Base-by-base conservation (phyloP, 2,797 vertebrate species). In the Silurus aristotelis region DNA sequence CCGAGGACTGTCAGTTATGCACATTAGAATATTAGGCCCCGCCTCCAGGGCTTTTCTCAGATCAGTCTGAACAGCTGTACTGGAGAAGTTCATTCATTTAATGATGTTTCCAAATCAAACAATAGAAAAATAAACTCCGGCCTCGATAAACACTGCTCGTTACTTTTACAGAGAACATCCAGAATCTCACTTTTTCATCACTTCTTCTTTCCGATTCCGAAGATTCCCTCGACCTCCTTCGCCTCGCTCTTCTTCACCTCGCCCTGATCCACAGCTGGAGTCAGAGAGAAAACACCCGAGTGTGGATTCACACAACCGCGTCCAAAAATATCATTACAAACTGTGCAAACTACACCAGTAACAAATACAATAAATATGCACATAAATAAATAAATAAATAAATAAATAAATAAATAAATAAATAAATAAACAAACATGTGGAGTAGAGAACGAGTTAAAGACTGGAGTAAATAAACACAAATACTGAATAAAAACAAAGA, bases 141-240 rank as follows among this genome's bases (percentile, higher is more conserved):
- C 13, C 17, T 9, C 38, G 67, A 2, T 72, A 12, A 72, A 6
- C 17, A 71, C 1, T 22, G 2, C 38, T 14, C 15, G 12, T 14
- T 48, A 48, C 5, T 72, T 14, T 52, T 73, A 52, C 13, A 73
- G 5, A 38, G 38, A 17, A 7, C 27, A 31, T 19, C 27, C n/a
- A 12, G 15, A 1, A n/a, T 38, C 80, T 79, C 56, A 84, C 85
- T 73, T 87, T 86, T 71, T 79, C 82, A 38, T 84, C 77, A n/a
- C 10, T 13, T 56, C 38, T 86, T 87, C 46, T 83, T 85, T 48
- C 85, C 88, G 52, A 82, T 55, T 14, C 87, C 87, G 46, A 87
- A 87, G 22, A 88, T 73, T 4, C 87, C 87, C 55, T 89, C 85
- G 55, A 87, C 87, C 31, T 87, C 22, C 1, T 73, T 72, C 0